A percentile compares a stretch with the other conserved stretches of the same genome.
These are phyloP conservation scores for Ursus arctos DNA, from an alignment of 2,113 vertebrate genomes.

Conservation along the genomic window DNA sequence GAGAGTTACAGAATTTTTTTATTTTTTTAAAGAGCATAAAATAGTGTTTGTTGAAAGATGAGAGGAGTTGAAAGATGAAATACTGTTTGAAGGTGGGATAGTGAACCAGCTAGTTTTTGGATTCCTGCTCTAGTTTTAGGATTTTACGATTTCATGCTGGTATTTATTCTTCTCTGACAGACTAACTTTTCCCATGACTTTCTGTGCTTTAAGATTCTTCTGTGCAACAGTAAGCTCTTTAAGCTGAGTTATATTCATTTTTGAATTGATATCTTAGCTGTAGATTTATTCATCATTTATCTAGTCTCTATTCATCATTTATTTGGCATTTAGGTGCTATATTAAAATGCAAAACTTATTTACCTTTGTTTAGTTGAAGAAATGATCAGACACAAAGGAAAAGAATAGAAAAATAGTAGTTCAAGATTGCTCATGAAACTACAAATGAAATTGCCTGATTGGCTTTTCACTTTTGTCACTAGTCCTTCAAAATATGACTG, in stretches of 20 bases:
- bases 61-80: conserved; percentile 12
- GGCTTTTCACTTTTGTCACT: conserved; percentile 24
- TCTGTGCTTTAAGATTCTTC: background rate
- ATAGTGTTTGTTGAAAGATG: conserved; percentile 55
- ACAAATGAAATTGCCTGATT: background rate
- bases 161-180: background rate
- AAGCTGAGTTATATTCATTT: background rate
- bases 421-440: background rate
- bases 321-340: conserved; percentile 16
- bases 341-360: conserved; percentile 26
- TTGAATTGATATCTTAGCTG: background rate
- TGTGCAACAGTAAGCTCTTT: background rate
- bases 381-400: background rate
- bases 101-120: background rate
- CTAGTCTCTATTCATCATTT: background rate
- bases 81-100: background rate
- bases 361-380: conserved; percentile 38
- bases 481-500: background rate
- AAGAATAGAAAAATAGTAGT: background rate
- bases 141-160: conserved; percentile 36
- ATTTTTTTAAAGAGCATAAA: background rate
- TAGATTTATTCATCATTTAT: background rate
- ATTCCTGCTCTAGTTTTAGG: background rate
- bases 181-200: conserved; percentile 20
- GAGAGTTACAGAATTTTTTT: background rate